A percentile compares a stretch with the other conserved stretches of the same genome.
Evolutionary conservation across 1,140 invertebrate species (phyloP).

Genomic region (Formica selysi): DNA sequence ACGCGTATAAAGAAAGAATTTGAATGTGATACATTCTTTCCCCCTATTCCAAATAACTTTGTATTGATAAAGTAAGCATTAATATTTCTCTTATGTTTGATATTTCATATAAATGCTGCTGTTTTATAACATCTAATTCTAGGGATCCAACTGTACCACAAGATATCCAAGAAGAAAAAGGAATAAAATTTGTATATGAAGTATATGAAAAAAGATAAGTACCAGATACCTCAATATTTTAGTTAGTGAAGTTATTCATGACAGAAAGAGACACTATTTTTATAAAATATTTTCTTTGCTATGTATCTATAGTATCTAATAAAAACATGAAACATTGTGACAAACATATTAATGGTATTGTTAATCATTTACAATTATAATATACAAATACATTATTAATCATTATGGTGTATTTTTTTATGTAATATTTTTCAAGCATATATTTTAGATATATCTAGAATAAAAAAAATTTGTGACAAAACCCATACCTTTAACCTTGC

Average conservation of each 20-base stretch:
- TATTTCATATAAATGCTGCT: background rate
- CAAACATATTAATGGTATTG: background rate
- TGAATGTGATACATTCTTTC: constrained; percentile 96
- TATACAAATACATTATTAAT: constrained; percentile 4
- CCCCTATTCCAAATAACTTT: constrained; percentile 89
- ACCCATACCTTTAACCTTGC: too few species aligned
- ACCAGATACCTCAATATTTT: constrained; percentile 15
- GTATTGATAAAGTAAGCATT: constrained; percentile 85
- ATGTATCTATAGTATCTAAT: background rate
- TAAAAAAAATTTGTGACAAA: too few species aligned
- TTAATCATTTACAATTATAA: background rate
- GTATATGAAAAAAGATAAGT: constrained; percentile 89
- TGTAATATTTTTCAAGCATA: background rate
- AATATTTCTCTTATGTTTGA: background rate
- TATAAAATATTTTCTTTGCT: background rate
- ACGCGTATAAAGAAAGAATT: constrained; percentile 93
- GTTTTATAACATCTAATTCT: constrained; percentile 69
- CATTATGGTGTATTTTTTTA: background rate
- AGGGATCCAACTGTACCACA: constrained; percentile 88
- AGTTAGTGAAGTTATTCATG: constrained; percentile 8
- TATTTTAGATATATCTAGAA: background rate
- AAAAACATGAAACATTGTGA: background rate
- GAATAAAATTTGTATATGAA: constrained; percentile 90
- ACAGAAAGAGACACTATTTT: background rate
- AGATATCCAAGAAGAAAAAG: constrained; percentile 91